A percentile compares a stretch with the other conserved stretches of the same genome.
phyloP scores from a whole-genome alignment of 2,888 invertebrate genomes.

The Salpingus planirostris region DNA sequence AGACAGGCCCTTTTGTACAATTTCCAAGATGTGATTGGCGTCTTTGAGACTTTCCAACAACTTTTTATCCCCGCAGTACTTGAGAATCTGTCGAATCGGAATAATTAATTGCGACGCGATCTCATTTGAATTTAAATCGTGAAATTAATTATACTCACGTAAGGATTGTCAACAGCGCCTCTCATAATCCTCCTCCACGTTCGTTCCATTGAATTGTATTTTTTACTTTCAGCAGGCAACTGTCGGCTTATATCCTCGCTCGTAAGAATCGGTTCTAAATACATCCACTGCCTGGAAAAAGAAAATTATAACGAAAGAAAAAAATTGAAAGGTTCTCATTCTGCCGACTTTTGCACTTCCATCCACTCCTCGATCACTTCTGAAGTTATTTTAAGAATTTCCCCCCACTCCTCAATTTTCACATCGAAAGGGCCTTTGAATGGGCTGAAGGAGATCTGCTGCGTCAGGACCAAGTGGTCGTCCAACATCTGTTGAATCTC shows the following conservation, averaged over 20 bases:
- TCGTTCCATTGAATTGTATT: slow-evolving; percentile 69
- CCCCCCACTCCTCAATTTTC: slow-evolving; percentile 67
- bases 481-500: slow-evolving; percentile 65
- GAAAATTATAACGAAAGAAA: neutral
- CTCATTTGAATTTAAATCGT: too few relatives aligned
- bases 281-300: slow-evolving; percentile 63
- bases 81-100: slow-evolving; percentile 51
- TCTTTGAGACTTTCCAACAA: slow-evolving; percentile 62
- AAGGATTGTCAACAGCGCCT: slow-evolving; percentile 56
- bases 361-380: slow-evolving; percentile 59
- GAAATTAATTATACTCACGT: too few relatives aligned
- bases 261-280: slow-evolving; percentile 73
- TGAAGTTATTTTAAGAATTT: slow-evolving; percentile 54
- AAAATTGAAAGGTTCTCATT: neutral
- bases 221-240: slow-evolving; percentile 68
- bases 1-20: slow-evolving; percentile 66
- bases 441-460: slow-evolving; percentile 68
- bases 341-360: slow-evolving; percentile 70
- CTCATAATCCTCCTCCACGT: slow-evolving; percentile 74
- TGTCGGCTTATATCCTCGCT: slow-evolving; percentile 74
- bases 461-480: slow-evolving; percentile 65
- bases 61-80: slow-evolving; percentile 53
- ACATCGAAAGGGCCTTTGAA: slow-evolving; percentile 69
- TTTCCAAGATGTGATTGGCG: slow-evolving; percentile 58
- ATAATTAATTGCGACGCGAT: too few relatives aligned